Base-by-base conservation (phyloP, 2,113 vertebrate genomes). In the Trinectes maculatus region DNA sequence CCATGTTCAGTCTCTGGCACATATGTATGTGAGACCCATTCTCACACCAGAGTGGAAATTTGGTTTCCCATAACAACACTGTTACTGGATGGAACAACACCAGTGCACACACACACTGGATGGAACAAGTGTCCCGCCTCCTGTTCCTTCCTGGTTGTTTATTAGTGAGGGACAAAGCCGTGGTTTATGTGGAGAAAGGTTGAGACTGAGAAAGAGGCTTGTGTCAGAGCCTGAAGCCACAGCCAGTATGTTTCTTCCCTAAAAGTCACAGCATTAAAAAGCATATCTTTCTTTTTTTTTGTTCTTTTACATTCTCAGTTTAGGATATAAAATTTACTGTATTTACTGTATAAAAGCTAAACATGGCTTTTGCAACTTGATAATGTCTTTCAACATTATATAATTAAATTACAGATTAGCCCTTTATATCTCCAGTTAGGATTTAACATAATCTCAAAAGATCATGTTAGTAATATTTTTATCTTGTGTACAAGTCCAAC, bases 91-190 rank as follows among this genome's bases (percentile, higher is more conserved):
- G 70, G 33, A 67, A 70, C 69, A 69, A 69, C 70, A 63, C 0
- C 28, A 44, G 21, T 24, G n/a, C 46, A 44, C 53, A 66, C 21
- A 40, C 34, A 64, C 62, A 54, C 4, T 72, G 71, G 69, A 57
- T 56, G 67, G 81, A 76, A 65, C 60, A 73, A 84, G 71, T 10
- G 56, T 55, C 71, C 79, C 68, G 68, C 84, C 81, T 76, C 52
- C 74, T 86, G 83, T 89, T 85, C 85, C 71, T 71, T 85, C 76
- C 80, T 70, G 78, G 74, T 59, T 72, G 86, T 89, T 89, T 91
- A 79, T 83, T 71, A 72, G 83, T 70, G 61, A 24, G 54, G 57
- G 55, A 91, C 90, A 93, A 91, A 90, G 89, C 54, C 63, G 47
- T 80, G 85, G 84, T 90, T 88, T 74, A 85, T 87, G 84, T 63